Conservation (phyloP, 2,888 invertebrate genomes). For the Tenthredo distinguenda region DNA sequence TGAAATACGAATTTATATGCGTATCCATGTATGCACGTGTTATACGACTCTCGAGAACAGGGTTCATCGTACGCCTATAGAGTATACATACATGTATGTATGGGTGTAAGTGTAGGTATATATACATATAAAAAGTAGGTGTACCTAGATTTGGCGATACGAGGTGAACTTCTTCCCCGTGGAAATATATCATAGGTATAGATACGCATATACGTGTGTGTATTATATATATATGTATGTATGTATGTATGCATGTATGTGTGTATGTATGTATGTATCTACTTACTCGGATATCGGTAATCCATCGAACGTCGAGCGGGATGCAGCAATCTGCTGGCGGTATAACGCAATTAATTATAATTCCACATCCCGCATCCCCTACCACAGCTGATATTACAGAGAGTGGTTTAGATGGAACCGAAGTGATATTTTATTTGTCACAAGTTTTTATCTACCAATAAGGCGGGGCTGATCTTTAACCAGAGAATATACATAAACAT, state of each 20-base stretch:
- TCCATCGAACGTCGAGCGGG: constrained; percentile 33
- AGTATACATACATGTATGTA: neutral
- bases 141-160: neutral
- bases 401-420: constrained; percentile 14
- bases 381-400: constrained; percentile 27
- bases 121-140: neutral
- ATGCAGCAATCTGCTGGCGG: constrained; percentile 37
- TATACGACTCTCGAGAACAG: neutral
- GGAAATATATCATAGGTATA: neutral
- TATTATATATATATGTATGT: neutral
- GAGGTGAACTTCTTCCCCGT: neutral
- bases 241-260: neutral
- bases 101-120: neutral
- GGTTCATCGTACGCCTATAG: neutral
- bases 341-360: constrained; percentile 48
- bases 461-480: neutral
- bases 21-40: neutral
- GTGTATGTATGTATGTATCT: neutral
- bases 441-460: neutral
- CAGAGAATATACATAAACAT: neutral
- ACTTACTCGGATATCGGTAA: constrained; percentile 37
- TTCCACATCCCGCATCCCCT: constrained; percentile 35
- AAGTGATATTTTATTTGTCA: constrained; percentile 14
- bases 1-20: neutral
- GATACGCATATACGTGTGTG: neutral